Conservation (phyloP, 2,797 vertebrate species). For the Chloroceryle inda region DNA sequence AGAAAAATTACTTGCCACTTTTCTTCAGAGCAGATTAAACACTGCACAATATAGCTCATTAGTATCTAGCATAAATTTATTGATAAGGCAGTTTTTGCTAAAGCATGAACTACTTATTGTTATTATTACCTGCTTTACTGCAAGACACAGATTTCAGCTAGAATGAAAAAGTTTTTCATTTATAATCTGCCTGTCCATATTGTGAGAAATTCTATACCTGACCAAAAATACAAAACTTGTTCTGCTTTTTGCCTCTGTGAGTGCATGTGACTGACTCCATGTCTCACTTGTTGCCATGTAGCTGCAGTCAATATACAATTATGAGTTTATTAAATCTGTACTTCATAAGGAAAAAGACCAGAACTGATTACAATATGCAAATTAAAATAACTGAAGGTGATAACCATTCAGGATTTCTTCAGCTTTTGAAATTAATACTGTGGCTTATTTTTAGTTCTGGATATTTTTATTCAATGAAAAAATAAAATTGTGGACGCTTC, state of each 20-base stretch:
- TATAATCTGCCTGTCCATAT: background rate
- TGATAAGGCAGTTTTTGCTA: constrained; percentile 44
- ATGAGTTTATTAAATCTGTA: constrained; percentile 20
- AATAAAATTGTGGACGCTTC: background rate
- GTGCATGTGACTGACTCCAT: background rate
- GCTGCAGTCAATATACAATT: background rate
- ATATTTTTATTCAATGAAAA: background rate
- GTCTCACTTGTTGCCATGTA: background rate
- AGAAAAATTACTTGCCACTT: constrained; percentile 34
- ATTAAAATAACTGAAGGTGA: background rate
- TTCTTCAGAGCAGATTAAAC: constrained; percentile 28
- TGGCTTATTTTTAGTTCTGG: background rate
- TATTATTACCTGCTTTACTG: constrained; percentile 11
- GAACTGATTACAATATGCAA: background rate
- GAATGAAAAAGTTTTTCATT: background rate
- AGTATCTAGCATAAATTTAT: constrained; percentile 36
- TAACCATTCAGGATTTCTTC: background rate
- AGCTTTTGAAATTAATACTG: background rate
- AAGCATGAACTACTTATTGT: constrained; percentile 32
- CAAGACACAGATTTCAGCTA: background rate
- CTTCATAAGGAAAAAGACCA: background rate
- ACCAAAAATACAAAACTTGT: background rate
- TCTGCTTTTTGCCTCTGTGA: background rate
- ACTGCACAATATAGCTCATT: constrained; percentile 40
- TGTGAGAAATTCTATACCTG: constrained; percentile 4